A percentile compares a stretch with the other conserved stretches of the same genome.
Conservation (phyloP, 1,140 invertebrate species). For the Coelopa frigida region DNA sequence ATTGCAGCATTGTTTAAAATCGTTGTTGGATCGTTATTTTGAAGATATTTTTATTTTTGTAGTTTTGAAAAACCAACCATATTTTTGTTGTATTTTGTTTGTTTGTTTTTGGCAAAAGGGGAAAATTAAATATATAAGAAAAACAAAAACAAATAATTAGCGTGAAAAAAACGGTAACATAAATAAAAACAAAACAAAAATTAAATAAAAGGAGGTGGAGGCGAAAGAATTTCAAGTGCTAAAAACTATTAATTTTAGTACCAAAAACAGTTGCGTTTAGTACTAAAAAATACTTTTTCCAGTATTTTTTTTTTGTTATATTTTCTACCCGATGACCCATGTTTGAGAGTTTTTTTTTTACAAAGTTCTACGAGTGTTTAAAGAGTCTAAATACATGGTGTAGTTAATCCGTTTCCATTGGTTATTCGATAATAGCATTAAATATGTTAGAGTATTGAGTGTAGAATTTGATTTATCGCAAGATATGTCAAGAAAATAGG, state of each 20-base stretch:
- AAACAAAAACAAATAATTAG: constrained; percentile 7
- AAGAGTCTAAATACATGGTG: no score
- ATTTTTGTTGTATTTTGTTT: constrained; percentile 2
- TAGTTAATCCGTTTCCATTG: no score
- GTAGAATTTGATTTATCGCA: no score
- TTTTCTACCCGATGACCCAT: neutral
- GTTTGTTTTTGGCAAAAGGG: constrained; percentile 8
- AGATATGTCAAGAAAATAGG: no score
- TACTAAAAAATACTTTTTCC: neutral
- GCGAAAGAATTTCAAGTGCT: neutral
- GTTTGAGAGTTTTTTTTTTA: neutral
- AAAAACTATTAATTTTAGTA: neutral
- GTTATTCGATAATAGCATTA: no score
- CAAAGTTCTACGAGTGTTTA: no score
- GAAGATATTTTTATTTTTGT: no score
- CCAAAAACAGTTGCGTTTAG: neutral
- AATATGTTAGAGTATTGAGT: no score
- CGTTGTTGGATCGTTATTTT: no score
- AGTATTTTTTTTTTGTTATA: neutral
- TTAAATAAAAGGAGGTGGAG: constrained; percentile 7
- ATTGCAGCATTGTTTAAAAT: no score
- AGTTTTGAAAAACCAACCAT: constrained; percentile 5
- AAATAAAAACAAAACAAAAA: constrained; percentile 1
- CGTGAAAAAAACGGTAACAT: no score
- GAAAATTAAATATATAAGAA: constrained; percentile 6